Evolutionary conservation across 1,140 invertebrate species (phyloP), one percentile per base, ranked within the genome.

Genomic region (Sycophaga agraensis): DNA sequence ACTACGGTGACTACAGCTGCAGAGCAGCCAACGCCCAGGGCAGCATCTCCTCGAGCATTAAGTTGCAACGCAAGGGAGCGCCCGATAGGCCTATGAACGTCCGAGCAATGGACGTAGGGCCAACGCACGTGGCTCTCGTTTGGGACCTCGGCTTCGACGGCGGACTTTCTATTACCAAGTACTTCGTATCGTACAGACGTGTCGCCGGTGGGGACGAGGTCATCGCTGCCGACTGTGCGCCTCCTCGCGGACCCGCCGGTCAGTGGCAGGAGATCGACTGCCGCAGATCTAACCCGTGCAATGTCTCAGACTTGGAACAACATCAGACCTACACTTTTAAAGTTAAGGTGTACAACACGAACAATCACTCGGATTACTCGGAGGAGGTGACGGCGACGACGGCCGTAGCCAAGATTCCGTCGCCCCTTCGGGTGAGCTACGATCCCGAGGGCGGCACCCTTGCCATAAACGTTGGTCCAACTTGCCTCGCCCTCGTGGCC

Each of bases 91-190:
- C 94, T 0, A 87, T 84, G 2, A 86, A 88, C 51, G 73, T 94
- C 12, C 79, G 84, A 0, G 84, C 89, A 7, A 80, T 87, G 42
- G 87, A 89, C 64, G 83, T 90, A 1, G 91, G 89, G 0, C 88
- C 88, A 4, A 89, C 88, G 14, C 89, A 86, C 68, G 89, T 95
- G 0, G 87, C 89, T 0, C 74, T 96, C 1, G 82, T 84, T 31
- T 96, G 92, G 92, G 88, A 91, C 66, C 86, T 91, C 1, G 93
- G 93, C 0, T 97, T 96, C 71, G 91, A 96, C 77, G 94, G 94
- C 0, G 93, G 93, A 0, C 73, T 93, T 31, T 84, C 86, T 12
- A 91, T 89, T 66, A 95, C 92, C 0, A 92, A 92, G 70, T 94
- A 91, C 75, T 91, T 91, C 67, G 89, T 94, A 6, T 86, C 85